Evolutionary conservation across 2,113 vertebrate genomes (phyloP).

Genomic region (Boulengeromyrus knoepffleri): DNA sequence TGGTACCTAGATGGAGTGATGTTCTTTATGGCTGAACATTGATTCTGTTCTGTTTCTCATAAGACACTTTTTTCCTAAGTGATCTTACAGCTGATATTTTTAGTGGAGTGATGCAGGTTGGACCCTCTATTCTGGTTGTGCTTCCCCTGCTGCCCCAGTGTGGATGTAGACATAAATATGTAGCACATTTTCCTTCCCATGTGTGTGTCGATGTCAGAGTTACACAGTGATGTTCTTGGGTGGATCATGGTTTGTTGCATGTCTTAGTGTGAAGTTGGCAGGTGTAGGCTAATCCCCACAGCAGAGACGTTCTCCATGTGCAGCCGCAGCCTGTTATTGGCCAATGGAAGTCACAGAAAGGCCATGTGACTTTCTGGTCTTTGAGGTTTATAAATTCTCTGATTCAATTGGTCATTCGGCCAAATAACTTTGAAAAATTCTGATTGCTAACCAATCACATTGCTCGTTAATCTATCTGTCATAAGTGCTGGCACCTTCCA

Average conservation of each 20-base stretch:
- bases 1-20: not conserved
- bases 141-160: not conserved
- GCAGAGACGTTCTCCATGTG: not conserved
- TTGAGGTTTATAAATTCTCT: not conserved
- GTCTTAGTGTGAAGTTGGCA: not conserved
- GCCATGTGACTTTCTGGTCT: not conserved
- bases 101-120: not conserved
- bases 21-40: not conserved
- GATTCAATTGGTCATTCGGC: not conserved
- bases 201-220: not conserved
- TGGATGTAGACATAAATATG: not conserved
- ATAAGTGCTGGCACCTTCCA: not conserved
- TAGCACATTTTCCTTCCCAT: not conserved
- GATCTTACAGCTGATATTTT: not conserved
- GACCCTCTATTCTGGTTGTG: not conserved
- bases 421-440: not conserved
- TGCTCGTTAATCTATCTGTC: not conserved
- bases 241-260: not conserved
- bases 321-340: not conserved
- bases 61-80: not conserved
- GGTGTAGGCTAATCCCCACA: not conserved
- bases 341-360: not conserved
- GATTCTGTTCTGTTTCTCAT: not conserved
- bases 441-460: not conserved
- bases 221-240: not conserved